Evolutionary conservation across 35 echinoderm and acorn worm species (phyloP).

Genomic region (Ophiothrix spiculata): DNA sequence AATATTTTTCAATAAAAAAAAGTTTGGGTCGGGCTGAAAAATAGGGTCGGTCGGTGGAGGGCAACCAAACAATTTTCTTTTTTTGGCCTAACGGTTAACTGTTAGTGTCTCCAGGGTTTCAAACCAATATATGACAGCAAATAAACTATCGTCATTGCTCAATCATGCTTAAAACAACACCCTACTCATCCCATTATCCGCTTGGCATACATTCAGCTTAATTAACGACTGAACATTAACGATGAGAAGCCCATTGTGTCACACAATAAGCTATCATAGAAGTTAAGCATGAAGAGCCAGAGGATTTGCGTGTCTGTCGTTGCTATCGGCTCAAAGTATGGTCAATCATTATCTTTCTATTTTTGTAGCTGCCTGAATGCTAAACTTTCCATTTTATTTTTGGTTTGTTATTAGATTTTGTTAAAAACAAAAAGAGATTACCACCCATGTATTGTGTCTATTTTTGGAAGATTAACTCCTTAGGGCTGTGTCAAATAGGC

Average conservation of each 20-base stretch:
- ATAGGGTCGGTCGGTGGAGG: no score
- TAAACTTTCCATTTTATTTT: neutral
- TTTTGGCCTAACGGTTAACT: neutral
- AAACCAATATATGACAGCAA: neutral
- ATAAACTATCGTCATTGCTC: neutral
- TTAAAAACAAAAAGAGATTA: neutral
- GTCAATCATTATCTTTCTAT: neutral
- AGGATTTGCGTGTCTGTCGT: no score
- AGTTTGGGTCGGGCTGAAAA: no score
- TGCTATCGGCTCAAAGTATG: no score
- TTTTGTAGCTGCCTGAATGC: constrained; percentile 15
- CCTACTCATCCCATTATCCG: neutral
- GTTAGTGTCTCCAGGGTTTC: neutral
- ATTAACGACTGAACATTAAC: neutral
- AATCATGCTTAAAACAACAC: neutral
- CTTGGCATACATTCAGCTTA: neutral
- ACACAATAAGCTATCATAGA: no score
- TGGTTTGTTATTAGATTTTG: neutral
- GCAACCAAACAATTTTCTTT: no score
- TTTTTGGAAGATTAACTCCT: neutral
- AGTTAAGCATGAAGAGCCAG: no score
- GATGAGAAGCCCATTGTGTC: neutral
- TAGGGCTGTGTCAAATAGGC: no score
- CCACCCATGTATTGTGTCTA: neutral
- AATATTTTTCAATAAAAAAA: no score